Evolutionary conservation across 2,113 vertebrate genomes (phyloP), one percentile per base, ranked within the genome.

Genomic region (Callopanchax toddi): DNA sequence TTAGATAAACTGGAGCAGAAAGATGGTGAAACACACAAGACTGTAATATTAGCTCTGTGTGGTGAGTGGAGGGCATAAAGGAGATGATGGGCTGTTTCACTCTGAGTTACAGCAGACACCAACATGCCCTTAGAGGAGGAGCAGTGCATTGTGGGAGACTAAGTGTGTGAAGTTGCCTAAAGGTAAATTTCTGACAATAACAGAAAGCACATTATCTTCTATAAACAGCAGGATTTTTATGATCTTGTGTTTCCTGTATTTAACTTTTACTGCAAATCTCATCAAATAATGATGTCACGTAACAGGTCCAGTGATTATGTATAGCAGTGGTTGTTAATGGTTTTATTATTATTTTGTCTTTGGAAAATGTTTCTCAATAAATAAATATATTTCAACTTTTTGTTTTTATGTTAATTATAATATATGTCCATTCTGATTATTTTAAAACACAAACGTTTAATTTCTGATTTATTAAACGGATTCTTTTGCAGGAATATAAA

Each of bases 91-190:
- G 52, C 67, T 82, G 59, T 61, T 75, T 82, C 75, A 78, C 56
- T 76, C 62, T 67, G 26, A 70, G 67, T 88, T 68, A 82, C 85
- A 89, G 83, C 71, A 82, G 89, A 77, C 80, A 78, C 78, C 85
- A 91, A 88, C 85, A 83, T 88, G 79, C 81, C 86, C 83, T 89
- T 86, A 87, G 82, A 88, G 86, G 67, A 85, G 67, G 59, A 6
- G 57, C 11, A 40, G 77, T 66, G 79, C 80, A 73, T 74, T 86
- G 72, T 43, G 5, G 53, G 64, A 76, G 78, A 76, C 74, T 29
- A 64, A 60, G 74, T 74, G 74, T 3, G 69, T 44, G 49, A 79
- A 69, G 53, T 58, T 52, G 73, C 78, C 72, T 65, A 52, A 42
- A 65, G 75, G 73, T 51, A 80, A 83, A 76, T 65, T 68, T 59